Percentiles rank a stretch among this genome's conserved stretches.
These are phyloP conservation scores for Eumeta japonica DNA, from an alignment of 1,140 invertebrate species.

Conservation along the genomic window DNA sequence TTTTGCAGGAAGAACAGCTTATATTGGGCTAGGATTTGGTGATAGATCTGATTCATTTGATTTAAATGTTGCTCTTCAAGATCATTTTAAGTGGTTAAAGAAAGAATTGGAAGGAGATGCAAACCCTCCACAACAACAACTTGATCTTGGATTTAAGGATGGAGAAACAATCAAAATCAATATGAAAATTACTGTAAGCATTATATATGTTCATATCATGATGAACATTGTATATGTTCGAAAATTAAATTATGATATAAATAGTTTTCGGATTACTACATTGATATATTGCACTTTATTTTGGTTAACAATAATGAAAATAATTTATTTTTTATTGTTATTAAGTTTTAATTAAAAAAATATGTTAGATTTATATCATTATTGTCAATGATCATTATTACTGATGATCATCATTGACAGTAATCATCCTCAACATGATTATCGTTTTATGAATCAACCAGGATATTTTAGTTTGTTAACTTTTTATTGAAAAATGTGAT, in stretches of 20 bases:
- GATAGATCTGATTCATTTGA: conserved; percentile 99
- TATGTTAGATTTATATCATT: no score
- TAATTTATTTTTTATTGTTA: no score
- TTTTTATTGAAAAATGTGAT: no score
- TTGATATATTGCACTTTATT: no score
- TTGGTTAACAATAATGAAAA: no score
- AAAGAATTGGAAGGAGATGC: conserved; percentile 88
- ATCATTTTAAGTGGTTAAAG: conserved; percentile 96
- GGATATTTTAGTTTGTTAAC: no score
- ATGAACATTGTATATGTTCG: conserved; percentile 3
- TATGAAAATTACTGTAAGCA: conserved; percentile 91
- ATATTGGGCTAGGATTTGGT: conserved; percentile 95
- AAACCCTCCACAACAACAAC: conserved; percentile 71
- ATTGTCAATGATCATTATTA: no score
- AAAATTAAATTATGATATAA: conserved; percentile 8
- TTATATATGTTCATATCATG: no score
- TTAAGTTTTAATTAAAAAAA: no score
- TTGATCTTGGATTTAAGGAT: conserved; percentile 97
- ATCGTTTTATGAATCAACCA: no score
- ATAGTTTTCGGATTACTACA: conserved; percentile 1
- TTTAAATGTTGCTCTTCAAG: conserved; percentile 96
- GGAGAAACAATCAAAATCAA: conserved; percentile 99
- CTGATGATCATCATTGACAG: no score
- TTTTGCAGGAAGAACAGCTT: conserved; percentile 82
- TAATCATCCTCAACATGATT: no score